Evolutionary conservation across 2,113 vertebrate genomes (phyloP).

Genomic region (Gopherus evgoodei): DNA sequence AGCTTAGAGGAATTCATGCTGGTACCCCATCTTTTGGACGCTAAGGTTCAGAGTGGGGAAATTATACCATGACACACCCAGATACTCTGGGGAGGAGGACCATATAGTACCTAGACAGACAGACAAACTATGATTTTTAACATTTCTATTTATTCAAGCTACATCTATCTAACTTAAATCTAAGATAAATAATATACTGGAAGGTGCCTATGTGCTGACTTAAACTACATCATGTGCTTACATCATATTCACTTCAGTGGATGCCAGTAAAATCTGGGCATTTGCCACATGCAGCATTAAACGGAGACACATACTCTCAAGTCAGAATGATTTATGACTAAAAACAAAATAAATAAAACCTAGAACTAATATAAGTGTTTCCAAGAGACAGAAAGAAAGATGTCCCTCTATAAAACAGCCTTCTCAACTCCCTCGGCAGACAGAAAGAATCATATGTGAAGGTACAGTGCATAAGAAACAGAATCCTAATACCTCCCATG

Average conservation of each 20-base stretch:
- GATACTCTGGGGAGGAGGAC: neutral
- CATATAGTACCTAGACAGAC: accelerated
- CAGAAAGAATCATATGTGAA: neutral
- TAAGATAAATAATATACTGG: neutral
- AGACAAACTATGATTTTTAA: accelerated
- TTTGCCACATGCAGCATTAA: neutral
- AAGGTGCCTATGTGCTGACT: neutral
- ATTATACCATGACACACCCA: no score
- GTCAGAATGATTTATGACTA: accelerated
- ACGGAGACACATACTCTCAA: neutral
- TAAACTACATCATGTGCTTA: neutral
- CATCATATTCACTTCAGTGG: accelerated
- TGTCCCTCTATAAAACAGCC: neutral
- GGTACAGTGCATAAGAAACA: neutral
- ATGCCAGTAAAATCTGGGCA: neutral
- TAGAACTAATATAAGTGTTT: accelerated
- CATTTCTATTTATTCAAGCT: accelerated
- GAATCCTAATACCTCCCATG: neutral
- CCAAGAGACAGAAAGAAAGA: neutral
- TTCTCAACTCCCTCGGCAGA: neutral
- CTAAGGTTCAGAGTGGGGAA: no score
- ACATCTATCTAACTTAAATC: accelerated
- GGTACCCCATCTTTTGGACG: no score
- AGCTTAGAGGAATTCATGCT: no score
- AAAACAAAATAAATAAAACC: accelerated